A percentile compares a stretch with the other conserved stretches of the same genome.
phyloP scores from a whole-genome alignment of 2,797 vertebrate genomes.

The Manis crassicaudata region DNA sequence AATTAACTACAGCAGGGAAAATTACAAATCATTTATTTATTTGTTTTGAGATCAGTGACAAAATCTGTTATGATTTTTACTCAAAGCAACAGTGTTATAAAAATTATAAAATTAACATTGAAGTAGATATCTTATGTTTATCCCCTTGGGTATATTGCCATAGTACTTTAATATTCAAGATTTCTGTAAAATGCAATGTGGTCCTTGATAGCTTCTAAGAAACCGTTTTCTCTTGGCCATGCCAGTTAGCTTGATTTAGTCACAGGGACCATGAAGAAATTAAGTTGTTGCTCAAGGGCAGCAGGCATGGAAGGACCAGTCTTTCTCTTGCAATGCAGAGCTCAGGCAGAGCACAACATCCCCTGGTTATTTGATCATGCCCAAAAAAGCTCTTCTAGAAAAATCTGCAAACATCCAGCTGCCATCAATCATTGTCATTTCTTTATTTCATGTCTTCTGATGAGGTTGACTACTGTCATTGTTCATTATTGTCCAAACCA shows the following conservation, averaged over 20 bases:
- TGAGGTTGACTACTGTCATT: constrained; percentile 96
- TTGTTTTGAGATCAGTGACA: constrained; percentile 55
- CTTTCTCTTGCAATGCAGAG: constrained; percentile 49
- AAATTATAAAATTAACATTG: constrained; percentile 2
- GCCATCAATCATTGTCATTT: constrained; percentile 98
- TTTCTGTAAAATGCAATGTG: not conserved
- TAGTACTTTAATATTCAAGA: constrained; percentile 21
- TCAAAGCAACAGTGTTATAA: constrained; percentile 51
- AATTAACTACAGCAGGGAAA: constrained; percentile 23
- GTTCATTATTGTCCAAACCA: constrained; percentile 96
- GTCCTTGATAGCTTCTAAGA: constrained; percentile 31
- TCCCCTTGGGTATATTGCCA: not conserved
- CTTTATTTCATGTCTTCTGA: constrained; percentile 92
- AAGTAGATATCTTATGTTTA: constrained; percentile 35
- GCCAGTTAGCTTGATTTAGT: not conserved
- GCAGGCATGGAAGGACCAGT: not conserved
- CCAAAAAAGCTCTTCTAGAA: constrained; percentile 86
- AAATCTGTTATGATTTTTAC: constrained; percentile 50
- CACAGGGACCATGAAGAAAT: not conserved
- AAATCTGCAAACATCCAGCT: constrained; percentile 95
- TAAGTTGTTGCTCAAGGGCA: not conserved
- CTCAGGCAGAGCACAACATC: constrained; percentile 44
- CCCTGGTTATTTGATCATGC: constrained; percentile 81
- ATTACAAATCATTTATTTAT: constrained; percentile 8
- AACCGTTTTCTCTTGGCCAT: not conserved